Evolutionary conservation across 2,797 vertebrate genomes (phyloP).

Genomic region (Podarcis siculus): DNA sequence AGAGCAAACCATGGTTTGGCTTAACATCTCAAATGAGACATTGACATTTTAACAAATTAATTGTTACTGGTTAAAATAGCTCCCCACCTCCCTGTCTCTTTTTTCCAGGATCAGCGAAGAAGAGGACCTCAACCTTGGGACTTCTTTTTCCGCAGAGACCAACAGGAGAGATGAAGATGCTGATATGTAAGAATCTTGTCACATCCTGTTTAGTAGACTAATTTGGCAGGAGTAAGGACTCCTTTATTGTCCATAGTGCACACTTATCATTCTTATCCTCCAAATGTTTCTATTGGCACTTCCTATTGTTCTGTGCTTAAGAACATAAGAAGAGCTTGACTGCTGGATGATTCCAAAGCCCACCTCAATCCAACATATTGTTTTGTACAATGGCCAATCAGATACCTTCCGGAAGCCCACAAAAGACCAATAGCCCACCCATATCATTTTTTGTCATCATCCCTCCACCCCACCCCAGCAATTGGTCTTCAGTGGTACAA

Average conservation of each 20-base stretch:
- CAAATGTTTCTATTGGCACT: background rate
- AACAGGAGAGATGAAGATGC: slow-evolving; percentile 98
- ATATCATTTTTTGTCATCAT: background rate
- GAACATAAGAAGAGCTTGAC: too few species aligned
- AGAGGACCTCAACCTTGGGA: slow-evolving; percentile 93
- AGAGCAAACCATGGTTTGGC: too few species aligned
- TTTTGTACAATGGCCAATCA: background rate
- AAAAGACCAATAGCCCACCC: background rate
- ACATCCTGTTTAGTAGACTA: too few species aligned
- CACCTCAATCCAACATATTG: background rate
- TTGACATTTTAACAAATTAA: background rate
- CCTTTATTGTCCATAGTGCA: background rate
- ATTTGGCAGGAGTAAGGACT: too few species aligned
- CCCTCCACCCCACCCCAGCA: background rate
- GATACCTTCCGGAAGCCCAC: background rate
- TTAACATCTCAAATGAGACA: background rate
- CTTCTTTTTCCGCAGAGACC: slow-evolving; percentile 97
- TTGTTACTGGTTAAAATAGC: background rate
- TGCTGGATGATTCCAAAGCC: background rate
- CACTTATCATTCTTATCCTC: background rate
- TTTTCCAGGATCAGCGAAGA: slow-evolving; percentile 89
- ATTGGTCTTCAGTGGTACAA: background rate
- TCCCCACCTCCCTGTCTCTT: slow-evolving; percentile 7
- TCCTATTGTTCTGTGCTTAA: background rate
- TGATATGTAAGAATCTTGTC: slow-evolving; percentile 87